Evolutionary conservation across 2,113 vertebrate genomes (phyloP).

Genomic region (Ammodytes dubius): DNA sequence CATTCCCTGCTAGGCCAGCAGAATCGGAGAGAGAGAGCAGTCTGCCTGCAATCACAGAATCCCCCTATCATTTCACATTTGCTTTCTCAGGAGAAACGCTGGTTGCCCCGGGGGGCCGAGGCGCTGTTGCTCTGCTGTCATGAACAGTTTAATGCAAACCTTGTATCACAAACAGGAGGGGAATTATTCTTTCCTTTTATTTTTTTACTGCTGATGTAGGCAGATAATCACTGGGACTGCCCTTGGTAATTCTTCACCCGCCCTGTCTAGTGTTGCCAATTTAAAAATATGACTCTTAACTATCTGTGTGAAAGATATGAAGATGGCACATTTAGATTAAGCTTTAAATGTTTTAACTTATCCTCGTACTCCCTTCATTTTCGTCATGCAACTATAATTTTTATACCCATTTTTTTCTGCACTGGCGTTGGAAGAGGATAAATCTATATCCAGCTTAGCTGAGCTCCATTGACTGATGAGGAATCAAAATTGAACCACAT

Average conservation of each 20-base stretch:
- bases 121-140: conserved; percentile 48
- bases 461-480: too few relatives aligned
- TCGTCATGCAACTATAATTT: not conserved
- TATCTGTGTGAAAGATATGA: not conserved
- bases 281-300: not conserved
- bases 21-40: conserved; percentile 46
- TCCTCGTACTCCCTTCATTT: not conserved
- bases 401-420: not conserved
- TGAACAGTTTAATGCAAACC: conserved; percentile 51
- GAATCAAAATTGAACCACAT: too few relatives aligned
- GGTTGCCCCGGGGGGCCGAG: conserved; percentile 29
- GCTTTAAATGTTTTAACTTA: not conserved
- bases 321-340: not conserved
- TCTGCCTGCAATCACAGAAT: conserved; percentile 57
- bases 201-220: not conserved
- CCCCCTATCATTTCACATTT: conserved; percentile 58
- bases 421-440: too few relatives aligned
- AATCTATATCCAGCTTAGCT: too few relatives aligned
- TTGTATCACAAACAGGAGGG: conserved; percentile 16
- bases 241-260: conserved; percentile 10
- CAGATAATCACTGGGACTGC: conserved; percentile 7
- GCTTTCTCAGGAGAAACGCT: conserved; percentile 36
- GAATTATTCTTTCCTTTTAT: not conserved
- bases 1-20: conserved; percentile 58
- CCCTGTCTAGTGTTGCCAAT: not conserved